These are phyloP conservation scores for Apistogramma diplotaenia DNA, from an alignment of 2,113 vertebrate genomes.

Conservation along the genomic window DNA sequence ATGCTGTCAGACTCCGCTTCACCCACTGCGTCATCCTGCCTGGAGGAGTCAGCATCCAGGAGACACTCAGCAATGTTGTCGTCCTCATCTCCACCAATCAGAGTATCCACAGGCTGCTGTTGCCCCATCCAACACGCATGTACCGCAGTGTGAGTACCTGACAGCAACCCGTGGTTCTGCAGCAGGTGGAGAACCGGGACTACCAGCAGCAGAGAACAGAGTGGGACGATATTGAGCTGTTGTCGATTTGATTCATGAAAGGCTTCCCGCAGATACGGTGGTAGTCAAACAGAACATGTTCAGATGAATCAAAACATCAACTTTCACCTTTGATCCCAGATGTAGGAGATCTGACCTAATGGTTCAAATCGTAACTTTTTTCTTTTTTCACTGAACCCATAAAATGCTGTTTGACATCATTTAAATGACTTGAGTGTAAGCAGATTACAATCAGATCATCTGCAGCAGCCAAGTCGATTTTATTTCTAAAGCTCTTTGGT, in stretches of 20 bases:
- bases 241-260: neutral
- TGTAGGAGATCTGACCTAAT: no score
- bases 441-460: neutral
- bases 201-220: neutral
- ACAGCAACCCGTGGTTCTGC: neutral
- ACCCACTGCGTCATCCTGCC: constrained; percentile 84
- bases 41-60: constrained; percentile 84
- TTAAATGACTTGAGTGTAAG: neutral
- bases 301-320: neutral
- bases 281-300: no score
- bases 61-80: constrained; percentile 84
- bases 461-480: no score
- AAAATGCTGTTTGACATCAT: no score
- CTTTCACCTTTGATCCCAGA: neutral
- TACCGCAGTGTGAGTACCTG: constrained; percentile 87
- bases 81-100: constrained; percentile 86
- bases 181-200: neutral
- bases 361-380: no score
- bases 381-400: no score
- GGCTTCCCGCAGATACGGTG: accelerated
- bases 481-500: no score
- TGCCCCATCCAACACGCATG: constrained; percentile 88
- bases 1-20: constrained; percentile 81
- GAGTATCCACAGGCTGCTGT: constrained; percentile 86
- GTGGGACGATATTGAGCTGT: neutral